A percentile compares a stretch with the other conserved stretches of the same genome.
These are phyloP conservation scores for Merops nubicus DNA, from an alignment of 2,113 vertebrate species.

Conservation along the genomic window DNA sequence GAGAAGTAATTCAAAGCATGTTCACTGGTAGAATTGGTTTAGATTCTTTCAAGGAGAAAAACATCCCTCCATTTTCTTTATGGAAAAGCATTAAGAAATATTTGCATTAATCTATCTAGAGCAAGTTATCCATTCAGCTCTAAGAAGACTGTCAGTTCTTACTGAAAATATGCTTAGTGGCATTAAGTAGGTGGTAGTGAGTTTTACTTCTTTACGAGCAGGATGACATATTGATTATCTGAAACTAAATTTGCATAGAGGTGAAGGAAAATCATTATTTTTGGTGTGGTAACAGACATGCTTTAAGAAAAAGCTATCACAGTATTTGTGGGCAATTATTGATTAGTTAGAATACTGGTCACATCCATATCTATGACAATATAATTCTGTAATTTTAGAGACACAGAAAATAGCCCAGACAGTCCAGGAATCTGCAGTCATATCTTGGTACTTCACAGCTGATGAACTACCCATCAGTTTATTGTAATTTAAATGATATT, in stretches of 20 bases:
- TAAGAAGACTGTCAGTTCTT: background rate
- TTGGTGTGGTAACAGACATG: background rate
- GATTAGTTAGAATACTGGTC: background rate
- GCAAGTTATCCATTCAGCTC: background rate
- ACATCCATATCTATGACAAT: background rate
- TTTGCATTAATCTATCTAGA: background rate
- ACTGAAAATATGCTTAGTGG: background rate
- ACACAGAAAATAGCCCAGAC: background rate
- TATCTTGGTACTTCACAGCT: background rate
- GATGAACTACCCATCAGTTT: background rate
- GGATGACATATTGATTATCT: background rate
- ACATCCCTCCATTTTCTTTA: background rate
- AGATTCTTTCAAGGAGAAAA: conserved; percentile 28
- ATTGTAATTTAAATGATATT: conserved; percentile 14
- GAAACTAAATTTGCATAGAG: background rate
- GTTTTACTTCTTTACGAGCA: background rate
- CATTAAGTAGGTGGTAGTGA: background rate
- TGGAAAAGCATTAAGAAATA: background rate
- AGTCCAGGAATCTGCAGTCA: conserved; percentile 6
- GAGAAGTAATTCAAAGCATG: conserved; percentile 64
- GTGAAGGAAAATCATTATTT: conserved; percentile 15
- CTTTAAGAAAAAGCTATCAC: background rate
- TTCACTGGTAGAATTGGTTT: conserved; percentile 42
- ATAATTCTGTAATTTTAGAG: background rate
- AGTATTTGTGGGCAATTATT: background rate